Conservation (phyloP, 2,888 invertebrate species). For the Apotomis betuletana region DNA sequence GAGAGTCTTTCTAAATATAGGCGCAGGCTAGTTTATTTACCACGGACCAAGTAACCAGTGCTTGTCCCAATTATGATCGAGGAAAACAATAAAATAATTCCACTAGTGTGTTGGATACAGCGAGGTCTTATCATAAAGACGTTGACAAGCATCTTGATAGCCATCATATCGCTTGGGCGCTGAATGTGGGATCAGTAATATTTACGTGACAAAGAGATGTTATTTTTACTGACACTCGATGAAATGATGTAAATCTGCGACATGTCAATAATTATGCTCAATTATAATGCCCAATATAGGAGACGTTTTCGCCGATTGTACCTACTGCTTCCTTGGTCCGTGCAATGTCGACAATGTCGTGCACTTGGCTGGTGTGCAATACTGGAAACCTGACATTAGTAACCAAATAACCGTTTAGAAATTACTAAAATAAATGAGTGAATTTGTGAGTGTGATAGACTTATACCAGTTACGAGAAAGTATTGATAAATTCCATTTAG, state of each 20-base stretch:
- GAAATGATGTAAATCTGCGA: neutral
- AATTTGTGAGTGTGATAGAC: conserved; percentile 29
- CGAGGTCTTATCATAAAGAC: too few species aligned
- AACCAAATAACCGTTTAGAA: conserved; percentile 26
- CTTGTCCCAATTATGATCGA: too few species aligned
- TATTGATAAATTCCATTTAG: conserved; percentile 33
- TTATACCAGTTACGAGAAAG: conserved; percentile 23
- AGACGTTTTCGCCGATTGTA: neutral
- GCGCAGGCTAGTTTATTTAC: neutral
- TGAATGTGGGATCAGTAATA: too few species aligned
- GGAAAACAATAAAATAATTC: too few species aligned
- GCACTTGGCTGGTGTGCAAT: conserved; percentile 4
- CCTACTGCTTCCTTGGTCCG: conserved; percentile 28
- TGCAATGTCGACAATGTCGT: conserved; percentile 37
- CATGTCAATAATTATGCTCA: neutral
- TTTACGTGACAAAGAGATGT: too few species aligned
- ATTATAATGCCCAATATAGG: neutral
- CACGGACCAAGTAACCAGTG: conserved; percentile 18
- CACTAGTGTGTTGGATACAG: too few species aligned
- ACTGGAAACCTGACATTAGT: conserved; percentile 20
- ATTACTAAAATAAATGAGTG: conserved; percentile 28
- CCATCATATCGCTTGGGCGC: too few species aligned
- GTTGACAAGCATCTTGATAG: too few species aligned
- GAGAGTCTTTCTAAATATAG: conserved; percentile 7
- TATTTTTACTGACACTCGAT: neutral